Evolutionary conservation across 2,113 vertebrate species (phyloP), one percentile per base, ranked within the genome.

Genomic region (Delphinus delphis): DNA sequence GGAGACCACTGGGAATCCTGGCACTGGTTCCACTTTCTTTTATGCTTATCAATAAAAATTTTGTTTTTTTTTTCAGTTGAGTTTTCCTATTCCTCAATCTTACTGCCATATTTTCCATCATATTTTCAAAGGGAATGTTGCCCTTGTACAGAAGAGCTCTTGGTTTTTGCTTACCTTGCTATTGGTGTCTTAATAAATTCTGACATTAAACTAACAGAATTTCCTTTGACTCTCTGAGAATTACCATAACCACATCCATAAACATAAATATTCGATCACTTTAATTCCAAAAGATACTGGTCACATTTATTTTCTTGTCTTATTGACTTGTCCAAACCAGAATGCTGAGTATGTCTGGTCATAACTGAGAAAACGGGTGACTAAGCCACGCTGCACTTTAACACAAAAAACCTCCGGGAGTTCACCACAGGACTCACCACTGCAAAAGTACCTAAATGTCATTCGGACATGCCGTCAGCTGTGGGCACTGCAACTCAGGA

Each of bases 1-100:
- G 1, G 0, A 26, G 6, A 12, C 31, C 50, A 2, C 26, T 7
- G 62, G 18, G n/a, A 44, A 2, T 0, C 58, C 44, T 38, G 18
- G 13, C 28, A 26, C 8, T 1, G 33, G 20, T 33, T 84, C 71
- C 28, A 21, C 1, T 55, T 88, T 68, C 31, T 38, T 79, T 23
- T 23, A 71, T 38, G 44, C 18, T 41, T 63, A 50, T 63, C 60
- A 82, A 25, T 50, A n/a, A 85, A 28, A 53, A 36, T 1, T 50
- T 60, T 14, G 6, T 14, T 50, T 8, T 36, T 50, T 36, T 63
- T 74, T 74, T 63, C 55, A 36, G 55, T 31, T 62, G 25, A 74
- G 25, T 38, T 73, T 65, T 58, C 41, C 62, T 58, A n/a, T 58
- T 79, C 7, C 14, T 81, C 79, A 26, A 28, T 44, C 50, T 79